Conservation (phyloP, 2,113 vertebrate genomes). For the Chrysemys picta region DNA sequence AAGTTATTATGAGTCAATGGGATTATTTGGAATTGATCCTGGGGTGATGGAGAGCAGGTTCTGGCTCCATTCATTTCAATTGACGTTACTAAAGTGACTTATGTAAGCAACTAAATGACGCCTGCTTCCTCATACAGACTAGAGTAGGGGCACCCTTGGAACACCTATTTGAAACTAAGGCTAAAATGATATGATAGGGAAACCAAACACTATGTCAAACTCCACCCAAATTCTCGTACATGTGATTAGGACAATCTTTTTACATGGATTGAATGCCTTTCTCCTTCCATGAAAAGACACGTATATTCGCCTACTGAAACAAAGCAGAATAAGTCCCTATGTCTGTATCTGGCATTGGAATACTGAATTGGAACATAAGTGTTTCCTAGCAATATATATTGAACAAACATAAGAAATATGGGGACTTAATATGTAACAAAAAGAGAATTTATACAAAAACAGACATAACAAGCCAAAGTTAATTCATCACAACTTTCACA, state of each 20-base stretch:
- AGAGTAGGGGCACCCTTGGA: background rate
- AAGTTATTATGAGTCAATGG: background rate
- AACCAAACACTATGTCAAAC: background rate
- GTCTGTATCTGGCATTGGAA: background rate
- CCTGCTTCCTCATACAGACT: background rate
- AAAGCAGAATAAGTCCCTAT: background rate
- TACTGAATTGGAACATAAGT: constrained; percentile 59
- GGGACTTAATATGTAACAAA: constrained; percentile 66
- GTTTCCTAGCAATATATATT: constrained; percentile 36
- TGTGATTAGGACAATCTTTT: constrained; percentile 37
- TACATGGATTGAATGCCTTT: constrained; percentile 5
- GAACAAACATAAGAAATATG: constrained; percentile 68
- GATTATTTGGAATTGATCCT: background rate
- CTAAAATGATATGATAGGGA: background rate
- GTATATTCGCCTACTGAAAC: background rate
- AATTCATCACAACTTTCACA: constrained; percentile 85
- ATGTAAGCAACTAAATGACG: background rate
- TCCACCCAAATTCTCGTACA: constrained; percentile 19
- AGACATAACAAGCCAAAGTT: constrained; percentile 78
- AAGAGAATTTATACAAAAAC: constrained; percentile 69
- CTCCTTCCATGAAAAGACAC: background rate
- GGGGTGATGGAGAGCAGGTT: background rate
- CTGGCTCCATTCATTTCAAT: background rate
- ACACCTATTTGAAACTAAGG: constrained; percentile 19
- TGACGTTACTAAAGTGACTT: background rate